Percentiles rank a stretch among this genome's conserved stretches.
These are phyloP conservation scores for Limnephilus auricula DNA, from an alignment of 2,888 invertebrate genomes.

Conservation along the genomic window DNA sequence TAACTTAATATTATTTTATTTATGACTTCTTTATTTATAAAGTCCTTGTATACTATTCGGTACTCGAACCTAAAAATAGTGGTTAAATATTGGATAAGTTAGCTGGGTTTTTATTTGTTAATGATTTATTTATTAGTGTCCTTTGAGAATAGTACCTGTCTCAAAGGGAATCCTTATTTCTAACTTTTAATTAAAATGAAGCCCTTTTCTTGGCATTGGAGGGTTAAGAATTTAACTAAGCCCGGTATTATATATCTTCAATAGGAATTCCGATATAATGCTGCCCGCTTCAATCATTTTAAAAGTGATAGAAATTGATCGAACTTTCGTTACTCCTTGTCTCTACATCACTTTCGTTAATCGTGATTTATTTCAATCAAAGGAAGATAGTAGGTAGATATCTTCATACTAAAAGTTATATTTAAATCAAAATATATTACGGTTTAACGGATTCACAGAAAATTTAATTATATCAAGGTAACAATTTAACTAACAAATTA, in stretches of 20 bases:
- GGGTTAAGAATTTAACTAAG: conserved; percentile 2
- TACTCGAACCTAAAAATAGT: too few relatives aligned
- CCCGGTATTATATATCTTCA: background rate
- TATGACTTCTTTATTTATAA: too few relatives aligned
- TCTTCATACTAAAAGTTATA: background rate
- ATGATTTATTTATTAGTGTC: too few relatives aligned
- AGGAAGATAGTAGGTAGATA: background rate
- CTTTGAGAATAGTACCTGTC: background rate
- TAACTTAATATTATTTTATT: too few relatives aligned
- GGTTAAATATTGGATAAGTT: too few relatives aligned
- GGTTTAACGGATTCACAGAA: background rate
- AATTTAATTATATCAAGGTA: background rate
- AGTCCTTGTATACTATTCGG: too few relatives aligned
- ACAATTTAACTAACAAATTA: background rate
- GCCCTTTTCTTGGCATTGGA: background rate
- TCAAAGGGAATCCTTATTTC: too few relatives aligned
- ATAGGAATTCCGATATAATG: background rate
- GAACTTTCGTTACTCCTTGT: background rate
- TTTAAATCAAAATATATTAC: background rate
- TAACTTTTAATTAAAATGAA: background rate
- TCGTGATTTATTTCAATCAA: background rate
- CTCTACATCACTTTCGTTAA: background rate
- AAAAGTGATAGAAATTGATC: background rate
- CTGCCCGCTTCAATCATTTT: conserved; percentile 2
- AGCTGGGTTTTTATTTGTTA: too few relatives aligned